phyloP scores from a whole-genome alignment of 1,140 invertebrate species.

The Cardiocondyla obscurior region DNA sequence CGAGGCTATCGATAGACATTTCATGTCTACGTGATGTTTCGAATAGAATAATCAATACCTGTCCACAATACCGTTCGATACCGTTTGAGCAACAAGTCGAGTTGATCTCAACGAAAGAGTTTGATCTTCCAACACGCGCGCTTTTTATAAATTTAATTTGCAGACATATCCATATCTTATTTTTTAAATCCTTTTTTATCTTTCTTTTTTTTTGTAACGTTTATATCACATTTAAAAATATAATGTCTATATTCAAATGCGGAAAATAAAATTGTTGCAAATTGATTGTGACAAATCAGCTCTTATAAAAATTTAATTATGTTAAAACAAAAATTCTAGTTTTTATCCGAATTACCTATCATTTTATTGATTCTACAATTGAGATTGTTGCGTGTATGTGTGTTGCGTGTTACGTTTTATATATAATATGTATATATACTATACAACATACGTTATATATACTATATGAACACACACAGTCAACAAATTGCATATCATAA shows the following conservation, averaged over 20 bases:
- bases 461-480: conserved; percentile 21
- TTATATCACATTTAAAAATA: neutral
- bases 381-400: neutral
- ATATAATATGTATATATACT: neutral
- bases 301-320: neutral
- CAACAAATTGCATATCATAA: neutral
- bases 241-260: neutral
- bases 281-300: neutral
- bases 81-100: neutral
- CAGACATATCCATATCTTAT: too few species aligned
- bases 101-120: neutral
- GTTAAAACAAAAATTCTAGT: neutral
- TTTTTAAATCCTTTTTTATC: too few species aligned
- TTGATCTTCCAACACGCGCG: too few species aligned
- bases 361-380: conserved; percentile 28
- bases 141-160: too few species aligned
- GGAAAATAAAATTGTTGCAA: neutral
- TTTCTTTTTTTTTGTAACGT: too few species aligned
- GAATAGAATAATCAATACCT: neutral
- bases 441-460: conserved; percentile 9
- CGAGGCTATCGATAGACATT: neutral
- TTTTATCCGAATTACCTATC: neutral
- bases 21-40: neutral
- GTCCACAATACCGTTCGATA: neutral
- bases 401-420: neutral